Evolutionary conservation across 2,113 vertebrate genomes (phyloP).

Genomic region (Laticauda laticaudata): DNA sequence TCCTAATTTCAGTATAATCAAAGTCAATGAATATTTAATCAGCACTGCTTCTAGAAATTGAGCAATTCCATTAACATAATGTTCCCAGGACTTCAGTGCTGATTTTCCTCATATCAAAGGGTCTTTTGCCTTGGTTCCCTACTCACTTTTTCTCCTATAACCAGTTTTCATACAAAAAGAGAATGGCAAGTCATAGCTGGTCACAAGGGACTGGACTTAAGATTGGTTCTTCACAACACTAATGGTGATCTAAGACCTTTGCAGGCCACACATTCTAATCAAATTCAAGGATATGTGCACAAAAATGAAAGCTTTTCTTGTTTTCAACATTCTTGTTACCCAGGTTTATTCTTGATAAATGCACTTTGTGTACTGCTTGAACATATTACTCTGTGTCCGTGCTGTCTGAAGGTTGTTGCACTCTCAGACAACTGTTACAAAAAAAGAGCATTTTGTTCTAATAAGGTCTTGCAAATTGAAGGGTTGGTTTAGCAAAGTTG

Average conservation of each 20-base stretch:
- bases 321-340: neutral
- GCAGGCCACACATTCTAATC: neutral
- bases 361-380: neutral
- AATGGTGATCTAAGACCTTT: neutral
- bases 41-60: constrained; percentile 84
- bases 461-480: neutral
- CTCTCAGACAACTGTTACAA: neutral
- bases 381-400: constrained; percentile 42
- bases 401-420: constrained; percentile 19
- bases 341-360: neutral
- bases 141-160: constrained; percentile 44
- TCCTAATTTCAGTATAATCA: constrained; percentile 91
- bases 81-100: constrained; percentile 76
- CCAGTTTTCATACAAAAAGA: constrained; percentile 29
- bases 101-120: constrained; percentile 75
- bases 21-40: constrained; percentile 94
- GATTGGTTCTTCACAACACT: neutral
- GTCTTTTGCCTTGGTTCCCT: constrained; percentile 60
- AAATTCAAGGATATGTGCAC: constrained; percentile 45
- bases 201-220: constrained; percentile 6
- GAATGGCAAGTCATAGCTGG: constrained; percentile 7
- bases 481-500: neutral
- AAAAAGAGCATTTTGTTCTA: constrained; percentile 52
- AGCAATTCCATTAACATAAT: constrained; percentile 90
- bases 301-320: constrained; percentile 58